Evolutionary conservation across 2,888 invertebrate species (phyloP).

Genomic region (Sycophila texana): DNA sequence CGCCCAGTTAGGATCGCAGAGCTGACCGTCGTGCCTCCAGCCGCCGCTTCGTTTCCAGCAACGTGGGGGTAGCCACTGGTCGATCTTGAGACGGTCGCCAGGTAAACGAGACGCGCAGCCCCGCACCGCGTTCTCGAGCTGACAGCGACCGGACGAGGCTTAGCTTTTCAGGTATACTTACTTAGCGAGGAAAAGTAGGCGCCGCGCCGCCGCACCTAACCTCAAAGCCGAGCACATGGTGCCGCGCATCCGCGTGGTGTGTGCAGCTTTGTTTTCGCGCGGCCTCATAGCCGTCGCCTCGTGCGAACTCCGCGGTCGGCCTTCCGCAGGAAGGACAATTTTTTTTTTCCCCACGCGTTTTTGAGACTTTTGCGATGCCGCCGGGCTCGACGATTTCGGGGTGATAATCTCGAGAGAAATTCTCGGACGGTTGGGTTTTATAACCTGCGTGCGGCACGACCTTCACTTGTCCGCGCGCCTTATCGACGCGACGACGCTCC

Average conservation of each 20-base stretch:
- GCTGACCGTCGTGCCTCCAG: neutral
- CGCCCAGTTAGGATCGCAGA: neutral
- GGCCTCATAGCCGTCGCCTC: too few relatives aligned
- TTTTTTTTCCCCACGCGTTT: neutral
- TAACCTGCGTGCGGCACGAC: neutral
- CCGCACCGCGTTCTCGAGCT: neutral
- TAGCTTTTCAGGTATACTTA: neutral
- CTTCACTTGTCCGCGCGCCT: slow-evolving; percentile 9
- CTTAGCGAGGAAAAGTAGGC: neutral
- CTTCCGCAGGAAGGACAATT: neutral
- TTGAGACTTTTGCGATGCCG: neutral
- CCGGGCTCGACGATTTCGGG: neutral
- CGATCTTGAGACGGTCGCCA: too few relatives aligned
- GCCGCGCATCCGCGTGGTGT: neutral
- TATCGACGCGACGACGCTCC: slow-evolving; percentile 23
- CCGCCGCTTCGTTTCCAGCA: too few relatives aligned
- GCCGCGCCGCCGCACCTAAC: slow-evolving; percentile 22
- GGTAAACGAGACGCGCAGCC: neutral
- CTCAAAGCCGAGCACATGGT: slow-evolving; percentile 46
- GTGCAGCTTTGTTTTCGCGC: neutral
- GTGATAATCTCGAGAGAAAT: neutral
- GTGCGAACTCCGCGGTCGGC: neutral
- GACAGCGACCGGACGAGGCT: neutral
- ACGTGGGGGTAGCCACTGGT: too few relatives aligned
- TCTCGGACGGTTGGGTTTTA: neutral